These are phyloP conservation scores for Heliconius hortense DNA, from an alignment of 2,888 invertebrate species.

Conservation along the genomic window DNA sequence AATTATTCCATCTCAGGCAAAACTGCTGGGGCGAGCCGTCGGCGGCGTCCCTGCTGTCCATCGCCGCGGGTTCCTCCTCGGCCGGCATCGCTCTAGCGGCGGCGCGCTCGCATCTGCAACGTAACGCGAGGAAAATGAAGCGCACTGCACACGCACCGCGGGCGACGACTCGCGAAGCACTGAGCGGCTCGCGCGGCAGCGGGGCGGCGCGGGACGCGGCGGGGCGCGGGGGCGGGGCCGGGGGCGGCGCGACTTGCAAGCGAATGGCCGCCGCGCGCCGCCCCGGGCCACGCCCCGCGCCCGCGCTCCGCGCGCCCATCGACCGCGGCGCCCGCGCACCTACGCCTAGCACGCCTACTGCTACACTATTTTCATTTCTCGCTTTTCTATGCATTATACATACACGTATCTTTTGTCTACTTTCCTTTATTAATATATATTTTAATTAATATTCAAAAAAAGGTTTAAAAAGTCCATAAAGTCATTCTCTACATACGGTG, in stretches of 20 bases:
- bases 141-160: slow-evolving; percentile 60
- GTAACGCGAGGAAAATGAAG: slow-evolving; percentile 56
- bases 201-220: slow-evolving; percentile 54
- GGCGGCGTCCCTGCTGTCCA: slow-evolving; percentile 69
- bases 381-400: slow-evolving; percentile 7
- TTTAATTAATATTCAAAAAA: not conserved
- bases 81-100: slow-evolving; percentile 71
- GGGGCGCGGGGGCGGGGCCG: slow-evolving; percentile 56
- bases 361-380: slow-evolving; percentile 6
- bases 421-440: not conserved
- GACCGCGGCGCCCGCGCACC: slow-evolving; percentile 43
- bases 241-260: slow-evolving; percentile 51
- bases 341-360: slow-evolving; percentile 36
- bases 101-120: slow-evolving; percentile 73
- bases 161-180: slow-evolving; percentile 72
- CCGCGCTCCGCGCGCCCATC: slow-evolving; percentile 42
- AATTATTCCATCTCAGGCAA: slow-evolving; percentile 96
- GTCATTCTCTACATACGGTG: no score
- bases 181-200: slow-evolving; percentile 51
- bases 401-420: not conserved
- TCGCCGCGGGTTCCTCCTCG: slow-evolving; percentile 75
- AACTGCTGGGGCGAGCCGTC: slow-evolving; percentile 91
- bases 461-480: not conserved
- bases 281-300: slow-evolving; percentile 51
- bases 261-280: slow-evolving; percentile 59